phyloP scores from a whole-genome alignment of 1,140 invertebrate species.

The Acromyrmex heyeri region DNA sequence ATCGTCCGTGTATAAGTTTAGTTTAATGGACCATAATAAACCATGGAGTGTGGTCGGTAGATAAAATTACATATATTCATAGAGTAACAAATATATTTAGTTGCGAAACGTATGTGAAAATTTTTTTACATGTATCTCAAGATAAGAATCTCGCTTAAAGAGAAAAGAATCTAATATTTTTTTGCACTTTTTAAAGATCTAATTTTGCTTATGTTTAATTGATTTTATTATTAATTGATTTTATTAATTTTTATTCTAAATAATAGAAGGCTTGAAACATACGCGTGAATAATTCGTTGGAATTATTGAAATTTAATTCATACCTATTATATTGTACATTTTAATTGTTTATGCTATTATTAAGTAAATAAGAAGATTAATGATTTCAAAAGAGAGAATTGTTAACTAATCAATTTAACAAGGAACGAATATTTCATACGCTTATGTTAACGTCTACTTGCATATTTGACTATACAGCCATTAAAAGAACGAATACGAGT shows the following conservation, averaged over 20 bases:
- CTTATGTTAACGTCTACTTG: neutral
- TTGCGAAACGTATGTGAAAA: neutral
- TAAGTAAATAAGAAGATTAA: neutral
- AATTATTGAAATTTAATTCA: conserved; percentile 2
- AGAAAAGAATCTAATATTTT: neutral
- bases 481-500: conserved; percentile 48
- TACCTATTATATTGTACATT: neutral
- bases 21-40: conserved; percentile 41
- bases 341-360: neutral
- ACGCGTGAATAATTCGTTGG: neutral
- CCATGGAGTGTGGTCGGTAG: neutral
- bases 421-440: conserved; percentile 3
- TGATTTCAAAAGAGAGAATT: neutral
- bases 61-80: conserved; percentile 9
- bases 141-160: neutral
- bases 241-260: neutral
- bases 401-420: conserved; percentile 9
- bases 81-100: neutral
- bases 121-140: neutral
- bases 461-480: conserved; percentile 29
- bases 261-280: neutral
- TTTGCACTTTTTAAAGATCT: neutral
- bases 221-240: neutral
- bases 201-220: neutral
- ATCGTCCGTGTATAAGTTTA: neutral